Evolutionary conservation across 1,140 invertebrate species (phyloP).

Genomic region (Trinorchestia longiramus): DNA sequence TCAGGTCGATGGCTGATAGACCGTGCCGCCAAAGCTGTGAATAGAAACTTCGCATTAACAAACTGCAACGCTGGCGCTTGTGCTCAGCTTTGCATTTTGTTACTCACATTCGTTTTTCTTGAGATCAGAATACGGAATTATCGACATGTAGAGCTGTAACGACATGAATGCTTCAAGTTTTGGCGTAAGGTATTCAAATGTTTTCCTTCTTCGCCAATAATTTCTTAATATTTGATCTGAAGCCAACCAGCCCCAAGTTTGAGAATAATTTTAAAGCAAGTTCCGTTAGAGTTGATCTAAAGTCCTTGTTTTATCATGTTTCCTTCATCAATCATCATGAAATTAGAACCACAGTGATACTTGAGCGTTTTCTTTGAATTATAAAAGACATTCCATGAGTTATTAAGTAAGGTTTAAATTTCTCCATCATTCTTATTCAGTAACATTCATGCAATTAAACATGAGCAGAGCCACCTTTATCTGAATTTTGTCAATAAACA

Average conservation of each 20-base stretch:
- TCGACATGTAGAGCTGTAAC: background rate
- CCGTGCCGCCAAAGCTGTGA: background rate
- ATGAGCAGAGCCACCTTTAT: background rate
- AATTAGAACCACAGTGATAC: background rate
- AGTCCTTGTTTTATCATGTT: background rate
- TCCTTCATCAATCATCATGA: background rate
- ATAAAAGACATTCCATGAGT: background rate
- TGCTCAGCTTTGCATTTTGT: background rate
- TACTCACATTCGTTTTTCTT: background rate
- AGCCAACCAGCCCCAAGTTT: background rate
- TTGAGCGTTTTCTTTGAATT: background rate
- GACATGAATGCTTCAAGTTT: background rate
- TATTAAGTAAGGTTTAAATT: background rate
- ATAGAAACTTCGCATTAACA: background rate
- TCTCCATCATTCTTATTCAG: background rate
- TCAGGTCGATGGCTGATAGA: background rate
- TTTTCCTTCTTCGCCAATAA: background rate
- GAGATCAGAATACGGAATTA: background rate
- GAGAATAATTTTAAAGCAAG: background rate
- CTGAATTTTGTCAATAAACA: background rate
- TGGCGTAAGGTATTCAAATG: background rate
- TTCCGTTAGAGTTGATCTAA: background rate
- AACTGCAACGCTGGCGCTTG: background rate
- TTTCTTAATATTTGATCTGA: background rate
- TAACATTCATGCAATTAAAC: background rate